Conservation (phyloP, 2,797 vertebrate genomes). For the Scomberomorus guttatus region DNA sequence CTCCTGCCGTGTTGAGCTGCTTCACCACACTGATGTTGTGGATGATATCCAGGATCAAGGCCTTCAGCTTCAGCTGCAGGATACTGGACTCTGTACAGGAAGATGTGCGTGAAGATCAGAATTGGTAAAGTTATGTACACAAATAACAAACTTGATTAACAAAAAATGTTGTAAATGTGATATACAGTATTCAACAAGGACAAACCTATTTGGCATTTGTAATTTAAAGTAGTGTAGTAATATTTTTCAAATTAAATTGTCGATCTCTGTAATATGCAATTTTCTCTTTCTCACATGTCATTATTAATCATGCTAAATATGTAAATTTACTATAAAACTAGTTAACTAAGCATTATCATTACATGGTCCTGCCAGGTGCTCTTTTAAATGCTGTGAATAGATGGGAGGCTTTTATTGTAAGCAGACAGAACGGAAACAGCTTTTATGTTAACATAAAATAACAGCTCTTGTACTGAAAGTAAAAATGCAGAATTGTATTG, state of each 20-base stretch:
- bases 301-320: neutral
- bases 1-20: constrained; percentile 88
- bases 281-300: neutral
- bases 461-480: neutral
- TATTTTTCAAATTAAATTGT: neutral
- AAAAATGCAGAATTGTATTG: constrained; percentile 13
- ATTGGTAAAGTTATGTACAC: neutral
- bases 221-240: too few species aligned
- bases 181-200: neutral
- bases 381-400: neutral
- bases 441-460: constrained; percentile 20
- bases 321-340: neutral
- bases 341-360: neutral
- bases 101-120: constrained; percentile 13
- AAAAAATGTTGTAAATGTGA: neutral
- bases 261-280: neutral
- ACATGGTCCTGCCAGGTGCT: neutral
- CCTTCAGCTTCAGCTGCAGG: constrained; percentile 94
- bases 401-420: neutral
- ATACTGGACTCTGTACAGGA: constrained; percentile 88
- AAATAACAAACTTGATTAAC: neutral
- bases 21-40: constrained; percentile 96
- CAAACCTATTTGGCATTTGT: neutral
- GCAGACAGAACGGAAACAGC: constrained; percentile 2
- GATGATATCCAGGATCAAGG: constrained; percentile 95